phyloP scores from a whole-genome alignment of 2,113 vertebrate genomes.

The Ardeotis arabs region DNA sequence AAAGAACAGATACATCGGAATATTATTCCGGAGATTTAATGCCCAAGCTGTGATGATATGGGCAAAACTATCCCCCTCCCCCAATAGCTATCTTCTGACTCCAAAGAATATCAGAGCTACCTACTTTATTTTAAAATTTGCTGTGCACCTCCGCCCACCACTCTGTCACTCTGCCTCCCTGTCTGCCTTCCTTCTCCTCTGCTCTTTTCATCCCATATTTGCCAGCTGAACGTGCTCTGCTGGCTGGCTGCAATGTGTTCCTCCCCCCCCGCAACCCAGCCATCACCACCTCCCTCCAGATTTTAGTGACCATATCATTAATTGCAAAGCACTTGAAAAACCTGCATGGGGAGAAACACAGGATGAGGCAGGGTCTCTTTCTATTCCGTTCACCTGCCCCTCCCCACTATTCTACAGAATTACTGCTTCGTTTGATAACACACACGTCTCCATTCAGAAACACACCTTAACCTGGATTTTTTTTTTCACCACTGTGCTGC shows the following conservation, averaged over 20 bases:
- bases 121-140: constrained; percentile 42
- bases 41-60: neutral
- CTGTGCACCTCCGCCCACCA: constrained; percentile 19
- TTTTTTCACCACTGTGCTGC: neutral
- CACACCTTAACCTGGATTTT: constrained; percentile 1
- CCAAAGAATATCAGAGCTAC: neutral
- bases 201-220: constrained; percentile 61
- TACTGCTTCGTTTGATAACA: neutral
- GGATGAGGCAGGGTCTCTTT: constrained; percentile 41
- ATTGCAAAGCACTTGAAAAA: constrained; percentile 64
- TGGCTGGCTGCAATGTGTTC: constrained; percentile 50
- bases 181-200: constrained; percentile 49
- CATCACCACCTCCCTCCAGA: constrained; percentile 31
- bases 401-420: constrained; percentile 50
- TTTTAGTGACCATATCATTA: constrained; percentile 60
- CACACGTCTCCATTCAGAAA: constrained; percentile 26
- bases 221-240: constrained; percentile 66
- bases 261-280: neutral
- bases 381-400: constrained; percentile 25
- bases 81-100: neutral
- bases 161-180: constrained; percentile 47
- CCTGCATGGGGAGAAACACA: constrained; percentile 51
- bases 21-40: neutral
- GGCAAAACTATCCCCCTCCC: neutral
- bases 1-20: neutral